These are phyloP conservation scores for Bovichtus variegatus DNA, from an alignment of 2,797 vertebrate species.

Conservation along the genomic window DNA sequence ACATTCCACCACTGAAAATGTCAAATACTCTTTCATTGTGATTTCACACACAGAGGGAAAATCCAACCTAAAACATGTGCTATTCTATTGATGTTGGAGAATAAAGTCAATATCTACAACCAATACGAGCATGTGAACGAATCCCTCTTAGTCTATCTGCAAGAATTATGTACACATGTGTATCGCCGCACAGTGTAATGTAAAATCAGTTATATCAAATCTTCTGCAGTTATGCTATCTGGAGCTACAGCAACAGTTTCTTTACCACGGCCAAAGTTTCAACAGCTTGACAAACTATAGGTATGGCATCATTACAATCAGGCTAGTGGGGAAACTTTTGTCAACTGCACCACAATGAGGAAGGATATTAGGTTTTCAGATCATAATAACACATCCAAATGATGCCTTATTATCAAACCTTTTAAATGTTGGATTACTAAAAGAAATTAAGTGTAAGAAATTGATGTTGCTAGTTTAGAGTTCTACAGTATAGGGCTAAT, in stretches of 20 bases:
- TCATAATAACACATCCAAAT: conserved; percentile 36
- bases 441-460: neutral
- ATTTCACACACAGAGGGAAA: neutral
- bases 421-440: neutral
- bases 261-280: conserved; percentile 5
- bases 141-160: neutral
- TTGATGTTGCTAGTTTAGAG: neutral
- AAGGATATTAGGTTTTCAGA: conserved; percentile 34
- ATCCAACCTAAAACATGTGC: neutral
- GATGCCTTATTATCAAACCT: neutral
- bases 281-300: neutral
- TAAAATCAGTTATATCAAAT: neutral
- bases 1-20: no score
- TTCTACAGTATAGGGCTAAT: neutral
- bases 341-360: conserved; percentile 21
- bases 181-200: neutral
- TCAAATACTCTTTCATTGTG: neutral
- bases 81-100: neutral
- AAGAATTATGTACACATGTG: neutral
- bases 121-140: no score
- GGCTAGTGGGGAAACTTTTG: conserved; percentile 8
- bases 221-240: neutral
- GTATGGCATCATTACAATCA: conserved; percentile 22
- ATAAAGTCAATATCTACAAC: neutral
- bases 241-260: neutral